A percentile compares a stretch with the other conserved stretches of the same genome.
phyloP scores from a whole-genome alignment of 2,888 invertebrate genomes.

The Drosophila phalerata region DNA sequence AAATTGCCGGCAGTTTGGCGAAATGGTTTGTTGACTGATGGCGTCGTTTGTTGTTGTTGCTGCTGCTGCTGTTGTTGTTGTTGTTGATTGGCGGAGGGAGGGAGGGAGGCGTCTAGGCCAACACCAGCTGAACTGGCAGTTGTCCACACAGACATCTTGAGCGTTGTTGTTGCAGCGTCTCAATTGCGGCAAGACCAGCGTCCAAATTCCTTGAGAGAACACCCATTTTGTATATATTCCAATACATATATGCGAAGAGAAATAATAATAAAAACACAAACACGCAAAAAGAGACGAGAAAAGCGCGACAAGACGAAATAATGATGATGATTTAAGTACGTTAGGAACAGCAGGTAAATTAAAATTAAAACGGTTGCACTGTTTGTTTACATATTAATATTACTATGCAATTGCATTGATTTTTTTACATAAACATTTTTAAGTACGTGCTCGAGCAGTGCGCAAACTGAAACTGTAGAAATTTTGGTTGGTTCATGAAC shows the following conservation, averaged over 20 bases:
- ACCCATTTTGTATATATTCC: conserved; percentile 51
- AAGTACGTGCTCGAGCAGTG: conserved; percentile 23
- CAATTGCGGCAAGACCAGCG: conserved; percentile 19
- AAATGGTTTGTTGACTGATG: conserved; percentile 35
- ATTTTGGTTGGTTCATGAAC: too few relatives aligned
- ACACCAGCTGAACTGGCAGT: conserved; percentile 87
- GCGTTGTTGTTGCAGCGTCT: conserved; percentile 9
- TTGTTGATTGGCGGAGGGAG: conserved; percentile 11
- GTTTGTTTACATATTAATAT: conserved; percentile 46
- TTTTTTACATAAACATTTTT: conserved; percentile 32
- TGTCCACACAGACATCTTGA: conserved; percentile 89
- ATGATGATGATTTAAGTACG: conserved; percentile 52
- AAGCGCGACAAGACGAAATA: conserved; percentile 23
- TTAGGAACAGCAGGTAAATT: conserved; percentile 33
- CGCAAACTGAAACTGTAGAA: conserved; percentile 17
- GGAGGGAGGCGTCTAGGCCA: conserved; percentile 84
- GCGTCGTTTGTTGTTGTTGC: conserved; percentile 22
- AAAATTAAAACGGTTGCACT: conserved; percentile 40
- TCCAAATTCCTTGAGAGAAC: conserved; percentile 37
- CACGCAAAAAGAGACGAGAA: conserved; percentile 18
- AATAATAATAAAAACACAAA: conserved; percentile 1
- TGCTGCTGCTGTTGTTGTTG: conserved; percentile 5
- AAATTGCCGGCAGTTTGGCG: conserved; percentile 42
- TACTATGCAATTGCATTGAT: background rate
- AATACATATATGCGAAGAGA: conserved; percentile 20